Evolutionary conservation across 2,113 vertebrate species (phyloP).

Genomic region (Paraplagusia blochii): DNA sequence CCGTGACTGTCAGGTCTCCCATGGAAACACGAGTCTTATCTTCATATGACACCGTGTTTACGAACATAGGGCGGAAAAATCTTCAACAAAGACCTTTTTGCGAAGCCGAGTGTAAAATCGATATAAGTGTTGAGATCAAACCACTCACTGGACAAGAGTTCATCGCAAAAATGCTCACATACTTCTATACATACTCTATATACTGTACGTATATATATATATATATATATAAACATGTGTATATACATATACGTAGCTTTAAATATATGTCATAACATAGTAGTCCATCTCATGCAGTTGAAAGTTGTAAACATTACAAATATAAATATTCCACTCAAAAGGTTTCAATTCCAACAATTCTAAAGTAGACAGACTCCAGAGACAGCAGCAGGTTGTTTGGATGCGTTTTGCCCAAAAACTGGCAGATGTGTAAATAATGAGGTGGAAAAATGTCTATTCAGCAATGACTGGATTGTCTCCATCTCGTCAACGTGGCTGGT

Average conservation of each 20-base stretch:
- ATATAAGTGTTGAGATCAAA: constrained; percentile 41
- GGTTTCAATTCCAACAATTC: constrained; percentile 70
- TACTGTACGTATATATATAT: no score
- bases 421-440: constrained; percentile 53
- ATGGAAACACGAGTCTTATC: constrained; percentile 46
- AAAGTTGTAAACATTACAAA: constrained; percentile 78
- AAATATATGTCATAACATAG: constrained; percentile 47
- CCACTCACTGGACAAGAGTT: constrained; percentile 50
- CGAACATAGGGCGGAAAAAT: constrained; percentile 68
- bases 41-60: constrained; percentile 50
- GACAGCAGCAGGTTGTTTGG: constrained; percentile 71
- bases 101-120: constrained; percentile 58
- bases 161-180: constrained; percentile 61
- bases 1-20: constrained; percentile 43
- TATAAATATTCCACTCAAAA: constrained; percentile 76
- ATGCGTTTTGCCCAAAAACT: constrained; percentile 66
- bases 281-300: constrained; percentile 74
- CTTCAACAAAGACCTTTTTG: constrained; percentile 62
- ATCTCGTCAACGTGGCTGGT: constrained; percentile 43
- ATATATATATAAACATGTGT: constrained; percentile 2
- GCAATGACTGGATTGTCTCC: constrained; percentile 71
- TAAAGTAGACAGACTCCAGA: constrained; percentile 73
- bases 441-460: constrained; percentile 66
- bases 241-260: no score
- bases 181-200: constrained; percentile 40